A percentile compares a stretch with the other conserved stretches of the same genome.
Conservation (phyloP, 1,140 invertebrate species). For the Cylas formicarius region DNA sequence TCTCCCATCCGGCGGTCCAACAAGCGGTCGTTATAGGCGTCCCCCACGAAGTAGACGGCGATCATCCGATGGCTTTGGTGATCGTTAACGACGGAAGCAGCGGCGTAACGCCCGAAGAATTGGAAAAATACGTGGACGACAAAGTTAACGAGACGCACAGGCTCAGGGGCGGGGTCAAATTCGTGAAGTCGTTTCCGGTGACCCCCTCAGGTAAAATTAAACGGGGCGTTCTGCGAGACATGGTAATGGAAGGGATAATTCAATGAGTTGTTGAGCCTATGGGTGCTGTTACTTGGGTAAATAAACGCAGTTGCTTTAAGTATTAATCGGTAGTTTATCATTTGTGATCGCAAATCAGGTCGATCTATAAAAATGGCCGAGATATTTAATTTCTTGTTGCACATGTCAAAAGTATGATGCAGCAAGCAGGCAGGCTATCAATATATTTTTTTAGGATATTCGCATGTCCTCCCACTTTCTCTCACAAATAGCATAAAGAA, state of each 20-base stretch:
- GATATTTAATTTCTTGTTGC: too few species aligned
- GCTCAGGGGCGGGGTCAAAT: constrained; percentile 30
- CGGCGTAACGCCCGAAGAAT: constrained; percentile 19
- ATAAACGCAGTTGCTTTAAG: too few species aligned
- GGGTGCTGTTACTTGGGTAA: too few species aligned
- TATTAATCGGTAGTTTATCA: too few species aligned
- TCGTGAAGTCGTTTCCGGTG: constrained; percentile 25
- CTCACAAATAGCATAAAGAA: too few species aligned
- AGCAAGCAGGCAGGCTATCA: too few species aligned
- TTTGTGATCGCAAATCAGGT: too few species aligned
- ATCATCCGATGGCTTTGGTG: constrained; percentile 60
- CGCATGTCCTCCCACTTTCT: too few species aligned
- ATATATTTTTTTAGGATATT: too few species aligned
- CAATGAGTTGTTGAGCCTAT: too few species aligned
- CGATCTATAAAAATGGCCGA: too few species aligned
- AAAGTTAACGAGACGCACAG: constrained; percentile 30
- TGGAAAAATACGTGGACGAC: constrained; percentile 27
- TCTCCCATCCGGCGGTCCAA: constrained; percentile 52
- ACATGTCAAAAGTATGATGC: too few species aligned
- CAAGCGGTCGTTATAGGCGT: constrained; percentile 65
- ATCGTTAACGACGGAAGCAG: constrained; percentile 35
- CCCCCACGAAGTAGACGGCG: constrained; percentile 53
- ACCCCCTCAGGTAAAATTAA: constrained; percentile 33
- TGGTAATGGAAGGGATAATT: constrained; percentile 19
- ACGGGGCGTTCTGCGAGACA: constrained; percentile 15